phyloP scores from a whole-genome alignment of 2,888 invertebrate genomes.

The Leptinotarsa haldemani region DNA sequence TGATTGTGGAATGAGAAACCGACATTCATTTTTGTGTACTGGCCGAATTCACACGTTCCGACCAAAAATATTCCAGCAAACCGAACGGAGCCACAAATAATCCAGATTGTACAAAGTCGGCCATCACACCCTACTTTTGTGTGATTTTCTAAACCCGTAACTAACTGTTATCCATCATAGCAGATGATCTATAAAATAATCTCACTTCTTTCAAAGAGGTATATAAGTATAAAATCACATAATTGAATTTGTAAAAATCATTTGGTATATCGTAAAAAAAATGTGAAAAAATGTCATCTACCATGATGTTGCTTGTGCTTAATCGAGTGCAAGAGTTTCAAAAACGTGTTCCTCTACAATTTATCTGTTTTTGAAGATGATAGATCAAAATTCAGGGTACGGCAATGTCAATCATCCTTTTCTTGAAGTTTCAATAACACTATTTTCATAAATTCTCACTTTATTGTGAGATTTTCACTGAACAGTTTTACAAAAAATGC shows the following conservation, averaged over 20 bases:
- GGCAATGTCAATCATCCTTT: too few species aligned
- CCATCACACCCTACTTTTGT: conserved; percentile 34
- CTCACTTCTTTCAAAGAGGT: conserved; percentile 49
- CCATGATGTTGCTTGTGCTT: conserved; percentile 51
- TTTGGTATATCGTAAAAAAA: conserved; percentile 45
- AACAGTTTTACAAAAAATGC: too few species aligned
- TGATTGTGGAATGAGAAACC: conserved; percentile 60
- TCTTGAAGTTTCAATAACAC: too few species aligned
- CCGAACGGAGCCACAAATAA: not conserved
- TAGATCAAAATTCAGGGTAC: too few species aligned
- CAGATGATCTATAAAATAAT: conserved; percentile 52
- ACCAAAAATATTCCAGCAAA: conserved; percentile 27
- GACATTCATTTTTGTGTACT: conserved; percentile 36
- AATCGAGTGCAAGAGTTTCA: conserved; percentile 31
- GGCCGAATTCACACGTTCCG: conserved; percentile 22
- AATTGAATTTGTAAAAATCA: conserved; percentile 43
- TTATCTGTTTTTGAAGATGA: too few species aligned
- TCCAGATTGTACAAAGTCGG: conserved; percentile 18
- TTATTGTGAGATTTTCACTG: too few species aligned
- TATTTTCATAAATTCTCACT: too few species aligned
- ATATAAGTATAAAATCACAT: conserved; percentile 48
- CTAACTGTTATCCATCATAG: conserved; percentile 47
- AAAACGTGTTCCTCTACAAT: not conserved
- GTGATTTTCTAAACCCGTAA: conserved; percentile 48
- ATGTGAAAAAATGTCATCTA: conserved; percentile 48